Evolutionary conservation across 2,888 invertebrate genomes (phyloP).

Genomic region (Stenolophus ochropezus): DNA sequence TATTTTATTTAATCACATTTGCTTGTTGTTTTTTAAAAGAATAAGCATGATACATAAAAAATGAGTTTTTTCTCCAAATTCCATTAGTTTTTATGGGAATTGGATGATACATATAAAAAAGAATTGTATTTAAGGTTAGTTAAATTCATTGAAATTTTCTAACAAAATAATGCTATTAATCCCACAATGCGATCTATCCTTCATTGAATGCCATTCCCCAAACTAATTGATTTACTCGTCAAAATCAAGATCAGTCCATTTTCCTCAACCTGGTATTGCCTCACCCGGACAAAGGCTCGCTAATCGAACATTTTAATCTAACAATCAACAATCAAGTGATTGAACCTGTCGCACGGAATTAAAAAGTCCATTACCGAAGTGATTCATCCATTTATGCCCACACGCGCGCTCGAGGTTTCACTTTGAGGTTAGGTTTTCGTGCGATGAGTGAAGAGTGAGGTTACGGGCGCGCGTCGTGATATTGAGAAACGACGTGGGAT

Average conservation of each 20-base stretch:
- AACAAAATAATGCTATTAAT: neutral
- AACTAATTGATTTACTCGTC: conserved; percentile 23
- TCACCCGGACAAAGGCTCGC: conserved; percentile 35
- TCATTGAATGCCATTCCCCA: neutral
- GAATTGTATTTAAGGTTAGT: neutral
- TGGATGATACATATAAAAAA: neutral
- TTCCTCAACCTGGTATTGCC: conserved; percentile 1
- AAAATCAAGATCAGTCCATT: conserved; percentile 29
- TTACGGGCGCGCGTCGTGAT: neutral
- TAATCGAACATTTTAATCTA: conserved; percentile 53
- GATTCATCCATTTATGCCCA: conserved; percentile 55
- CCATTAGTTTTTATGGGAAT: neutral
- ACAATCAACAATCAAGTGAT: conserved; percentile 49
- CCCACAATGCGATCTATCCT: neutral
- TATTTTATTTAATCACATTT: too few relatives aligned
- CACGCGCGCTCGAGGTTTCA: conserved; percentile 30
- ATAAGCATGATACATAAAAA: too few relatives aligned
- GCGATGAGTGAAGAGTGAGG: neutral
- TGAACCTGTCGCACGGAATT: conserved; percentile 48
- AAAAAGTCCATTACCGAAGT: conserved; percentile 46
- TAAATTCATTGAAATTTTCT: neutral
- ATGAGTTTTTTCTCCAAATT: neutral
- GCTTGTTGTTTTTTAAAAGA: too few relatives aligned
- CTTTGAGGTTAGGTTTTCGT: conserved; percentile 32
- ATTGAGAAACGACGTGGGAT: conserved; percentile 3